Evolutionary conservation across 2,888 invertebrate genomes (phyloP), one percentile per base, ranked within the genome.

Genomic region (Empis stercorea): DNA sequence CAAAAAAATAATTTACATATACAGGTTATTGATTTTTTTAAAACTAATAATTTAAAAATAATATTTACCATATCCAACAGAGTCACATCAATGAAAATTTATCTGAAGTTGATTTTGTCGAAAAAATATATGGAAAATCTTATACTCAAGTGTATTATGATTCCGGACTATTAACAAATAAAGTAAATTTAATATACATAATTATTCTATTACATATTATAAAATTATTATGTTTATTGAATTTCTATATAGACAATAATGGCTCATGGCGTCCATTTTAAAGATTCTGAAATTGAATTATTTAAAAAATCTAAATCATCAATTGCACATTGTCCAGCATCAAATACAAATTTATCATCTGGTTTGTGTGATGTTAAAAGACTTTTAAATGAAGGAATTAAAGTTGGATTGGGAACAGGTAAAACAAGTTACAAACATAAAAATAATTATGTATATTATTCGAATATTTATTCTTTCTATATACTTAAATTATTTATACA

Each of bases 341-440:
- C 92, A 2, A 93, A 93, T 66, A 81, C 81, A 0, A 78, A 81
- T 55, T 71, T 94, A 36, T 74, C 74, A 57, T 92, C 91, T 13
- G 93, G 93, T 0, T 59, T 87, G 2, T 88, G 91, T 60, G 84
- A 89, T 57, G 80, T 88, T 0, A 71, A 76, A 49, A 76, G 76
- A 46, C 68, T 89, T 11, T 64, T 80, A 34, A 63, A 75, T 11
- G 70, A 71, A 41, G 78, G 80, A 4, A 64, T 93, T 17, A 81
- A 76, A 60, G 79, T 93, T 47, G 92, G 91, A 9, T 72, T 93
- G 39, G 93, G 93, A 54, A 88, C 91, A 63, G 89, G 89, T 88
- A 70, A 45, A 17, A 30, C 10, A 30, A 15, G 15, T 30, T 60
- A 44, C 44, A 42, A 36, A 27, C 2, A 17, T 6, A 16, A 2